Percentiles rank a stretch among this genome's conserved stretches.
Evolutionary conservation across 64 coral and sea anemone species (phyloP).

Genomic region (Exaiptasia diaphana): DNA sequence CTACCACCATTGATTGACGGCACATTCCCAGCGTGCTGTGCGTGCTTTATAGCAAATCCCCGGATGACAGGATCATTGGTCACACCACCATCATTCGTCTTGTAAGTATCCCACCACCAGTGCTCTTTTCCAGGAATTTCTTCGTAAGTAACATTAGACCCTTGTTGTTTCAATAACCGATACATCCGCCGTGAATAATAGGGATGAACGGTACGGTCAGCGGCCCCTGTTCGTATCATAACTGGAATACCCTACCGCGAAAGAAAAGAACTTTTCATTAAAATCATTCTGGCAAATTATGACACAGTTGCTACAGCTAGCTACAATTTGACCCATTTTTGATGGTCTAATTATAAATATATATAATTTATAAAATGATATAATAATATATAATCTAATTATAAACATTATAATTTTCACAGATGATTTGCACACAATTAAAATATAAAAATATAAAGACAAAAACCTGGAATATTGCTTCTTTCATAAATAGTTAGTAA

Average conservation of each 20-base stretch:
- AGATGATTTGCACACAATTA: no score
- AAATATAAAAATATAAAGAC: no score
- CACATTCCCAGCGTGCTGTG: neutral
- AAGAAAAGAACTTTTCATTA: neutral
- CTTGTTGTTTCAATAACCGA: slow-evolving; percentile 70
- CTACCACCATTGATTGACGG: neutral
- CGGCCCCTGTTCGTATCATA: slow-evolving; percentile 81
- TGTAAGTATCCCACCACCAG: slow-evolving; percentile 96
- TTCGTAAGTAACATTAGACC: slow-evolving; percentile 80
- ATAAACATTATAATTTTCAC: no score
- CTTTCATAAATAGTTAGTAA: no score
- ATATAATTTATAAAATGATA: no score
- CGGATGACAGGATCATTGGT: slow-evolving; percentile 88
- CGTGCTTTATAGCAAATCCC: slow-evolving; percentile 70
- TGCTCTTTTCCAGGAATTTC: slow-evolving; percentile 83
- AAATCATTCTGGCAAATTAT: neutral
- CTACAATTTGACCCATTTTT: no score
- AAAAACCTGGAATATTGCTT: no score
- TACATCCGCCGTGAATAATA: slow-evolving; percentile 92
- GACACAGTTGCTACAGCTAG: neutral
- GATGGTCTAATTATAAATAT: no score
- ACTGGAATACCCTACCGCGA: slow-evolving; percentile 69
- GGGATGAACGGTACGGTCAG: slow-evolving; percentile 83
- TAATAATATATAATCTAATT: no score
- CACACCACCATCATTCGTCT: slow-evolving; percentile 89